Percentiles rank a stretch among this genome's conserved stretches.
phyloP scores from a whole-genome alignment of 2,113 vertebrate species.

The Gallinago paraguaiae region DNA sequence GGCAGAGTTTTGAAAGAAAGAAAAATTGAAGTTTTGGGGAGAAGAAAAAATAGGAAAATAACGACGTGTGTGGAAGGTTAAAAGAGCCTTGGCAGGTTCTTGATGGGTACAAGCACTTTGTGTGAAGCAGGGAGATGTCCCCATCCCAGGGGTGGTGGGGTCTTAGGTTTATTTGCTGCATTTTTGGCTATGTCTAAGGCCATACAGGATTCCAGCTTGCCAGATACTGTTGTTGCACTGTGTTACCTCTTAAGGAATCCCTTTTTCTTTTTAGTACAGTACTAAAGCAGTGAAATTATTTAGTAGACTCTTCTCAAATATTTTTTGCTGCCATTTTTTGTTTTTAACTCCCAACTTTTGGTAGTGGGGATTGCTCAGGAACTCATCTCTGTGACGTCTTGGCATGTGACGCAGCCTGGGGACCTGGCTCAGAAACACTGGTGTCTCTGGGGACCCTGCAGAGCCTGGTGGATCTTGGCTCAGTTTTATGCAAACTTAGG shows the following conservation, averaged over 20 bases:
- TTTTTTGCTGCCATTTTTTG: too few relatives aligned
- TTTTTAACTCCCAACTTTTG: too few relatives aligned
- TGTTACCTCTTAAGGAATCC: not conserved
- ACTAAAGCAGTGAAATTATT: not conserved
- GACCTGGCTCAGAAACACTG: too few relatives aligned
- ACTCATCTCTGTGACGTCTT: too few relatives aligned
- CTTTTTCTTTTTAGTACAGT: not conserved
- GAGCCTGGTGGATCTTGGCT: too few relatives aligned
- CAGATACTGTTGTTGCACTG: not conserved
- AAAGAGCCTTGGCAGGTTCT: not conserved
- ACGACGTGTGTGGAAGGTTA: not conserved
- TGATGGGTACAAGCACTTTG: not conserved
- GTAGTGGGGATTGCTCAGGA: too few relatives aligned
- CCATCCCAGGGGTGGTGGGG: not conserved
- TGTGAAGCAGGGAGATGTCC: not conserved
- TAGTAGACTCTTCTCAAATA: not conserved
- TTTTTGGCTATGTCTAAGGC: not conserved
- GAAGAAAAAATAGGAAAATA: not conserved
- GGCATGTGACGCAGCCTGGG: too few relatives aligned
- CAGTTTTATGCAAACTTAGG: too few relatives aligned
- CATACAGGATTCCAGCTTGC: not conserved
- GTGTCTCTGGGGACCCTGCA: too few relatives aligned
- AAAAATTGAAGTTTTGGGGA: not conserved
- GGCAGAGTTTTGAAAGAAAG: not conserved
- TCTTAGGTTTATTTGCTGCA: not conserved